phyloP scores from a whole-genome alignment of 2,888 invertebrate species.

The Hyposoter didymator region DNA sequence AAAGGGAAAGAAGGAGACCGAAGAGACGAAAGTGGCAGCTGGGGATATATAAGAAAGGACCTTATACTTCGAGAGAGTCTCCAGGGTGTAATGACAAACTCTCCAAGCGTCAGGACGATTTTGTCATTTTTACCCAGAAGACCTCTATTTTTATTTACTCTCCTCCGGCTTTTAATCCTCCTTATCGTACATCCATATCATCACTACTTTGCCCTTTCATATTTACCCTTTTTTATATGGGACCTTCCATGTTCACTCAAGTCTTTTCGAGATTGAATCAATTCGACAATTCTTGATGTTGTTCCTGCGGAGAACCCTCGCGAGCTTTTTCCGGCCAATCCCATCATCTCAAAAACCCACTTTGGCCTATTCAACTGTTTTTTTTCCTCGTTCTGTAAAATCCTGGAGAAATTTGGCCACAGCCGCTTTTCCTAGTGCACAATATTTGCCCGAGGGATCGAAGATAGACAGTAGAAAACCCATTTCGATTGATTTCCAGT shows the following conservation, averaged over 20 bases:
- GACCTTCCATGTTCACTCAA: neutral
- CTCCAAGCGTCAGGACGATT: conserved; percentile 71
- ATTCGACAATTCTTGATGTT: neutral
- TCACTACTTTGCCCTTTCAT: conserved; percentile 14
- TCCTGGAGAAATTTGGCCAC: neutral
- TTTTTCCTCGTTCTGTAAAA: neutral
- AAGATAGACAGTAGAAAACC: no score
- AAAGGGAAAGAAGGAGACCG: conserved; percentile 12
- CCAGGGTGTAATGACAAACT: conserved; percentile 46
- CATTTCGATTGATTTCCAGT: no score
- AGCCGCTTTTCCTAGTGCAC: no score
- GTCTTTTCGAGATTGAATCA: neutral
- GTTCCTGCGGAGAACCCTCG: no score
- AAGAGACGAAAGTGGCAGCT: conserved; percentile 29
- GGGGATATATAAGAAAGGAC: conserved; percentile 47
- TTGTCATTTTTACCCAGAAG: conserved; percentile 66
- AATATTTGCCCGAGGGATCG: no score
- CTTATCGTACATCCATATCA: conserved; percentile 37
- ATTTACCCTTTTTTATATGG: neutral
- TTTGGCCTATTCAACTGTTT: no score
- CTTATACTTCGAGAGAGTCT: conserved; percentile 37
- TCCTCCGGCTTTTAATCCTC: conserved; percentile 9
- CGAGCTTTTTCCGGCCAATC: no score
- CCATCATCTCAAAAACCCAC: no score
- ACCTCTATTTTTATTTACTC: conserved; percentile 56